Evolutionary conservation across 2,888 invertebrate species (phyloP).

Genomic region (Drosophila emarginata): DNA sequence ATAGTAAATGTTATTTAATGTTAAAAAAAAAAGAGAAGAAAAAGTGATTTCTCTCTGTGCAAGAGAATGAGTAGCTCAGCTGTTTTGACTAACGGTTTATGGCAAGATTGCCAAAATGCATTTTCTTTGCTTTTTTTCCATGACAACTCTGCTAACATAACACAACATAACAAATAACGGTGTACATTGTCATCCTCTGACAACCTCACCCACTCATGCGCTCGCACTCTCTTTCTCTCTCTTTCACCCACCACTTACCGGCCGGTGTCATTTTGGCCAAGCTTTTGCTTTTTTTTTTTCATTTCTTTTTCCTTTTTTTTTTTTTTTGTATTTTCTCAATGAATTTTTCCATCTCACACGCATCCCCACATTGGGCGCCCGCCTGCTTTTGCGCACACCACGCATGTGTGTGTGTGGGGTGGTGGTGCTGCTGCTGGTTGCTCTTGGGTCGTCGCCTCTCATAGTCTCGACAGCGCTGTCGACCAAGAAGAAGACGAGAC

Average conservation of each 20-base stretch:
- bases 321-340: constrained; percentile 67
- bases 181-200: constrained; percentile 2
- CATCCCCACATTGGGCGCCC: constrained; percentile 53
- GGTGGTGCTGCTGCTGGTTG: constrained; percentile 6
- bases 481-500: constrained; percentile 57
- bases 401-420: constrained; percentile 34
- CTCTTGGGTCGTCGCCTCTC: constrained; percentile 44
- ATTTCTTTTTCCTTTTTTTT: constrained; percentile 40
- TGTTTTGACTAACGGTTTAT: neutral
- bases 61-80: neutral
- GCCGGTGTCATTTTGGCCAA: constrained; percentile 66
- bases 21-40: neutral
- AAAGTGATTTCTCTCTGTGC: neutral
- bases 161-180: constrained; percentile 6
- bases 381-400: constrained; percentile 39
- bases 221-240: neutral
- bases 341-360: constrained; percentile 57
- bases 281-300: constrained; percentile 25
- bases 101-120: constrained; percentile 3
- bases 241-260: constrained; percentile 45
- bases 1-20: constrained; percentile 1
- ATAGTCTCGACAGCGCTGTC: constrained; percentile 51
- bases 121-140: constrained; percentile 1
- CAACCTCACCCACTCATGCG: constrained; percentile 9
- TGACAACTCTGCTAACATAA: constrained; percentile 6